phyloP scores from a whole-genome alignment of 2,888 invertebrate genomes.

The Drosophila paracracens region DNA sequence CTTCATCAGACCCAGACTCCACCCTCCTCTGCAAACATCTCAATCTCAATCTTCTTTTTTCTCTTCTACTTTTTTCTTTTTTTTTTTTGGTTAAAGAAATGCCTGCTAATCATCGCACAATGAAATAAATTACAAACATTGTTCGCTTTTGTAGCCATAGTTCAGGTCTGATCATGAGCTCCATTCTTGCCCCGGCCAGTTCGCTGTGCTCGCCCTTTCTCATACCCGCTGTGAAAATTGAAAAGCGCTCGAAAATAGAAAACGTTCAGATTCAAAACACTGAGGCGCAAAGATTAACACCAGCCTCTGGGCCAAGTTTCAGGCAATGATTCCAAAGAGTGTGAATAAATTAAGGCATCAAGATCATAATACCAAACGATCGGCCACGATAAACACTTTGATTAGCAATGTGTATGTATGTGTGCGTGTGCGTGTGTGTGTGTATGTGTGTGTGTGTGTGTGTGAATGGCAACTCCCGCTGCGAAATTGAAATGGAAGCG shows the following conservation, averaged over 20 bases:
- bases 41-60: neutral
- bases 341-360: slow-evolving; percentile 83
- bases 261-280: slow-evolving; percentile 50
- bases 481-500: slow-evolving; percentile 79
- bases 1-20: slow-evolving; percentile 16
- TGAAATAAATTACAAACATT: slow-evolving; percentile 82
- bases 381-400: slow-evolving; percentile 81
- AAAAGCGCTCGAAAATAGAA: slow-evolving; percentile 77
- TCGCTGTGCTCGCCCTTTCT: neutral
- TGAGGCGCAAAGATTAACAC: slow-evolving; percentile 74
- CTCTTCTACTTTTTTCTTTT: neutral
- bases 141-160: slow-evolving; percentile 50
- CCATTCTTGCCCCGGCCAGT: neutral
- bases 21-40: neutral
- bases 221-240: slow-evolving; percentile 73
- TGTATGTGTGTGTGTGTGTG: slow-evolving; percentile 28
- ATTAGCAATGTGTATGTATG: slow-evolving; percentile 61
- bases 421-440: slow-evolving; percentile 2
- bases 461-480: slow-evolving; percentile 65
- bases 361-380: slow-evolving; percentile 79
- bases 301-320: slow-evolving; percentile 30
- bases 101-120: slow-evolving; percentile 81
- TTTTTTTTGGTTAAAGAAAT: slow-evolving; percentile 54
- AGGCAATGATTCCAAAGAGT: slow-evolving; percentile 53
- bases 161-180: slow-evolving; percentile 40